Conservation (phyloP, 2,113 vertebrate species). For the Hystrix brachyura region DNA sequence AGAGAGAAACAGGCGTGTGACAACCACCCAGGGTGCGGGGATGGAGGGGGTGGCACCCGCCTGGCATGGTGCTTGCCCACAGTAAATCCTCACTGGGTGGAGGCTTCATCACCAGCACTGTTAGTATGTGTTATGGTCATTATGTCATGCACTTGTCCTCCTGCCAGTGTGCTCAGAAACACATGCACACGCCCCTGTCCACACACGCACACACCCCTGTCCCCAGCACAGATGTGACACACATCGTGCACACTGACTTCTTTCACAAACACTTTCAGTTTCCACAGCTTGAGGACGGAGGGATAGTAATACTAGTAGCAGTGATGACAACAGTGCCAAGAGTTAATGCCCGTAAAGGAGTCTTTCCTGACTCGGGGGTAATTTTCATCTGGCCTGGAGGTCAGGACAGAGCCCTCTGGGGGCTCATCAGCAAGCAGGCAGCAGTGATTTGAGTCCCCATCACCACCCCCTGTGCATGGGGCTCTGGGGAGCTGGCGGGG, state of each 20-base stretch:
- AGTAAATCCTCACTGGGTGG: fast-evolving
- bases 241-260: not conserved
- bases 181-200: too few species aligned
- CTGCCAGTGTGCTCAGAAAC: not conserved
- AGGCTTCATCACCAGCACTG: fast-evolving
- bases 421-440: not conserved
- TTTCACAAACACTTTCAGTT: too few species aligned
- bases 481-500: not conserved
- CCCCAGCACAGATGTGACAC: not conserved
- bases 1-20: not conserved
- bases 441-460: not conserved
- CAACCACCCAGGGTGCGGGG: fast-evolving
- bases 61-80: fast-evolving
- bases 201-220: not conserved
- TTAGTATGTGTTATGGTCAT: too few species aligned
- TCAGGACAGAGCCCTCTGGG: not conserved
- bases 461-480: too few species aligned
- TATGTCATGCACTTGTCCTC: not conserved
- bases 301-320: fast-evolving
- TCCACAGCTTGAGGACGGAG: not conserved
- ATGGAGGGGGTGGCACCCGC: fast-evolving
- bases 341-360: not conserved
- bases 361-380: not conserved
- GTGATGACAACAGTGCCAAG: fast-evolving
- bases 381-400: not conserved